Conservation (phyloP, 2,888 invertebrate genomes). For the Dichetophora obliterata region DNA sequence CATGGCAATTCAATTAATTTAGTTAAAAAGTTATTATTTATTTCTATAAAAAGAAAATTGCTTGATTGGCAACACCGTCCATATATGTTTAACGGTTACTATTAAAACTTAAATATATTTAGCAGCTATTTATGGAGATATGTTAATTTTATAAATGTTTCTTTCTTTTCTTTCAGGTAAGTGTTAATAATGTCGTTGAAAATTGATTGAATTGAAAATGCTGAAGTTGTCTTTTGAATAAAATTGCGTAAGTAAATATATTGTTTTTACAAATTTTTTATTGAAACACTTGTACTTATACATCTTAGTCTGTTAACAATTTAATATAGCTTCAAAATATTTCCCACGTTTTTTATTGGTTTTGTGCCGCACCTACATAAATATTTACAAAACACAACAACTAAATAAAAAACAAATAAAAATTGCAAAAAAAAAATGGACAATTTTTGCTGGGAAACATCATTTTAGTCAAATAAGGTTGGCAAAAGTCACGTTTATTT, state of each 20-base stretch:
- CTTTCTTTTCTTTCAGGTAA: not conserved
- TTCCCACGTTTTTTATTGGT: not conserved
- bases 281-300: too few relatives aligned
- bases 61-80: not conserved
- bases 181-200: not conserved
- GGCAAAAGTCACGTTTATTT: conserved; percentile 30
- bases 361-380: conserved; percentile 10
- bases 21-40: not conserved
- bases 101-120: too few relatives aligned
- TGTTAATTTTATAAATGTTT: too few relatives aligned
- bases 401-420: not conserved
- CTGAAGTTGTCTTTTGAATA: not conserved
- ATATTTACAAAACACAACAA: not conserved
- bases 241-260: not conserved
- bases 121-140: too few relatives aligned
- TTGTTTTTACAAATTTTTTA: too few relatives aligned
- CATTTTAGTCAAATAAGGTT: conserved; percentile 1
- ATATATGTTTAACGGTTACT: too few relatives aligned
- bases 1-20: conserved; percentile 3
- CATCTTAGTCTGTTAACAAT: not conserved
- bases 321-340: not conserved
- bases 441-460: not conserved
- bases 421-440: not conserved
- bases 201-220: too few relatives aligned
- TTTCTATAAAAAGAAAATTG: not conserved